These are phyloP conservation scores for Sarcophaga variegata DNA, from an alignment of 2,888 invertebrate genomes.

Conservation along the genomic window DNA sequence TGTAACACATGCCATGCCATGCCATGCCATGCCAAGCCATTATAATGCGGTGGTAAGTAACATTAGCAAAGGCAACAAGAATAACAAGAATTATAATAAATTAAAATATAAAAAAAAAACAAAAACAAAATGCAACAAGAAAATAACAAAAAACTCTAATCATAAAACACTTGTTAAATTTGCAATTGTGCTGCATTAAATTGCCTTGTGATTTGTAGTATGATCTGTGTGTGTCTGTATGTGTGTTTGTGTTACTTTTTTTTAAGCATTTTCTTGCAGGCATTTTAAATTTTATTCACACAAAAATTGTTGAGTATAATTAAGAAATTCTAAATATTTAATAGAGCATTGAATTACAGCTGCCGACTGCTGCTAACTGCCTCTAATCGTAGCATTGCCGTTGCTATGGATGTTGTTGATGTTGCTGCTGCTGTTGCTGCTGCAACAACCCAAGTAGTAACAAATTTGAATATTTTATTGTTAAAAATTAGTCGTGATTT, in stretches of 20 bases:
- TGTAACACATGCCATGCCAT: slow-evolving; percentile 15
- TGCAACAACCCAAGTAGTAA: background rate
- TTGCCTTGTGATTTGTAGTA: slow-evolving; percentile 23
- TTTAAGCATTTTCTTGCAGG: background rate
- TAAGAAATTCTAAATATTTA: slow-evolving; percentile 59
- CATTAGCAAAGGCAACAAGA: background rate
- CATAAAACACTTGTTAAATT: slow-evolving; percentile 51
- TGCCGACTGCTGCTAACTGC: background rate
- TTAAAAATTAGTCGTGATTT: background rate
- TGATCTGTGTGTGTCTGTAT: background rate
- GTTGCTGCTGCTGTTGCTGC: background rate
- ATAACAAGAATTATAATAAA: slow-evolving; percentile 31
- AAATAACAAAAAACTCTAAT: no score
- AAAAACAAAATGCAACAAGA: background rate
- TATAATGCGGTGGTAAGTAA: background rate
- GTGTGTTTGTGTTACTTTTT: slow-evolving; percentile 19
- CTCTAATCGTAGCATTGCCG: no score
- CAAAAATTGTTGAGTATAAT: slow-evolving; percentile 26
- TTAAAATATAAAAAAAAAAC: background rate
- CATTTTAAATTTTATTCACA: slow-evolving; percentile 9
- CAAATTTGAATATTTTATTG: slow-evolving; percentile 51
- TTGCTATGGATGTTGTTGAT: no score
- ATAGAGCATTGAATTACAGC: slow-evolving; percentile 53
- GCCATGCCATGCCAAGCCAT: slow-evolving; percentile 30
- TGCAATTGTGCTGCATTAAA: slow-evolving; percentile 12